Base-by-base conservation (phyloP, 2,888 invertebrate genomes). In the Rhodophaea formosa region DNA sequence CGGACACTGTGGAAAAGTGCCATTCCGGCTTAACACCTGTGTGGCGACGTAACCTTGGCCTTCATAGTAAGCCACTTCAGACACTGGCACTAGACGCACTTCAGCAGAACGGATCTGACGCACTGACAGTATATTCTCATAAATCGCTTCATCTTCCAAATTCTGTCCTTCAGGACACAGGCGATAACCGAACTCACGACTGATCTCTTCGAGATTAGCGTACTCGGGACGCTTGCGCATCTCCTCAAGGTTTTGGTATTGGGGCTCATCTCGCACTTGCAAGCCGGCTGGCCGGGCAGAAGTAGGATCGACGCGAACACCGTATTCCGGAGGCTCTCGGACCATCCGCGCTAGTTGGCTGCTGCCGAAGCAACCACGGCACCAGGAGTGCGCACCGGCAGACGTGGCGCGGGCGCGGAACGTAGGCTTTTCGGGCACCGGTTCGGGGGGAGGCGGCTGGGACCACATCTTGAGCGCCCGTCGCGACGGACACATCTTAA, bases 381-480 rank as follows among this genome's bases (percentile, higher is more conserved):
- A 79, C 72, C 82, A 82, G 68, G 79, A 72, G 74, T 77, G 83
- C 52, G 82, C 70, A 62, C 72, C 79, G 61, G 77, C 77, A 63
- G 83, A 77, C 58, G 81, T 73, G 59, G 83, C 82, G 68, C 86
- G 86, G 67, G 80, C 82, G 62, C 82, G 80, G 78, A 84, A 77
- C 66, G 79, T 73, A 64, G 71, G 59, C 70, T 74, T 68, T 60
- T 82, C 80, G 71, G 69, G 57, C 63, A 74, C 77, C 61, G 82
- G 78, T 62, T 79, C 87, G 76, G 88, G 88, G 75, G 84, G 87
- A 77, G 89, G 86, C 80, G 86, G 88, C 72, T 87, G 87, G 83
- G 88, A 89, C 91, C 92, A 92, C 91, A 91, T 91, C 75, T 86
- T 84, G 83, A 86, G 84, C 84, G 91, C 85, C 82, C 85, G 88